Evolutionary conservation across 2,113 vertebrate species (phyloP).

Genomic region (Dromaius novaehollandiae): DNA sequence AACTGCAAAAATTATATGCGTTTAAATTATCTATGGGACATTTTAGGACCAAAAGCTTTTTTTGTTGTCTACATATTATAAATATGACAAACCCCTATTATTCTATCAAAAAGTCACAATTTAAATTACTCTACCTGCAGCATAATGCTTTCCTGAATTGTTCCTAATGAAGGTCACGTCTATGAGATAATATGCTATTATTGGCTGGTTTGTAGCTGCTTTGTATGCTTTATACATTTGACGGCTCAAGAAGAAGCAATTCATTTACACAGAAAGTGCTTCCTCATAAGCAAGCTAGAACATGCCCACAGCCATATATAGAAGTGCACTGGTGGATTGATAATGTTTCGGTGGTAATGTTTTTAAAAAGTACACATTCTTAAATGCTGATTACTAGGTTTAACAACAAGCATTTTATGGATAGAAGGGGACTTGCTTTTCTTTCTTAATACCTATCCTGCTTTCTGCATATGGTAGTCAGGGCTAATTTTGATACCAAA

Average conservation of each 20-base stretch:
- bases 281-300: slow-evolving; percentile 32
- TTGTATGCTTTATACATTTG: slow-evolving; percentile 56
- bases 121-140: slow-evolving; percentile 59
- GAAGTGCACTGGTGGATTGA: slow-evolving; percentile 10
- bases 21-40: slow-evolving; percentile 8
- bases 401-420: neutral
- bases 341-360: neutral
- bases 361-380: neutral
- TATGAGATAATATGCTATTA: slow-evolving; percentile 57
- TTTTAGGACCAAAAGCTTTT: slow-evolving; percentile 44
- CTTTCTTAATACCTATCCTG: neutral
- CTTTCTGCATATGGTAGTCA: fast-evolving
- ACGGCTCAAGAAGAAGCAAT: slow-evolving; percentile 51
- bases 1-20: neutral
- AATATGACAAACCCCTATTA: slow-evolving; percentile 60
- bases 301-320: slow-evolving; percentile 2
- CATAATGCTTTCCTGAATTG: slow-evolving; percentile 43
- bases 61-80: slow-evolving; percentile 39
- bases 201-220: slow-evolving; percentile 57
- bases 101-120: slow-evolving; percentile 26
- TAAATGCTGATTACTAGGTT: neutral
- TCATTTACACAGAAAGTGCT: slow-evolving; percentile 65
- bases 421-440: neutral
- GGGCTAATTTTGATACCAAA: neutral
- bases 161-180: slow-evolving; percentile 60